Evolutionary conservation across 1,140 invertebrate genomes (phyloP), one percentile per base, ranked within the genome.

Genomic region (Pristionchus pacificus): DNA sequence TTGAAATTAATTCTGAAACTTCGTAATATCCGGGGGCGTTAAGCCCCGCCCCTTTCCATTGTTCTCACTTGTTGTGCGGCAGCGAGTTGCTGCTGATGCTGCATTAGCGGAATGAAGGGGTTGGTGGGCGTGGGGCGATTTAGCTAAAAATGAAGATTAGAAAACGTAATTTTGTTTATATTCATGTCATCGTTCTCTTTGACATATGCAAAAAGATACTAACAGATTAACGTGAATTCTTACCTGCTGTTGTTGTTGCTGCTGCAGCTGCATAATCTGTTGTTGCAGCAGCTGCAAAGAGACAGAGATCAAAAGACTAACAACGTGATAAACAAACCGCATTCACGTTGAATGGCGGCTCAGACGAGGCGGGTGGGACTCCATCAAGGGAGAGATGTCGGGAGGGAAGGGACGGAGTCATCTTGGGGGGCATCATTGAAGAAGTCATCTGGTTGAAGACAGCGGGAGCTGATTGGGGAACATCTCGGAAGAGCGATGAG

Each of bases 181-280:
- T n/a, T n/a, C n/a, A n/a, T n/a, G n/a, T n/a, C n/a, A n/a, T n/a
- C n/a, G n/a, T n/a, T n/a, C n/a, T n/a, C n/a, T n/a, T n/a, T n/a
- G n/a, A n/a, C n/a, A n/a, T n/a, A n/a, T n/a, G n/a, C n/a, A n/a
- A n/a, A n/a, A n/a, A n/a, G n/a, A n/a, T n/a, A n/a, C n/a, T 30
- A 38, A 6, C 31, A 38, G 28, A 38, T 25, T 32, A 38, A 65
- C 15, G 63, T 13, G 15, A 38, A 25, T 28, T 38, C 63, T 25
- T 33, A 31, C 29, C 55, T 65, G 6, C 60, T 61, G 60, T 61
- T 61, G 60, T n/a, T 61, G 60, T n/a, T 61, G 60, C n/a, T 61
- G 60, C 6, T 61, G 60, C 60, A 27, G 60, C 6, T 61, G 60
- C 60, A n/a, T 59, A 58, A 67, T 3, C 3, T 15, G 19, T 19